Evolutionary conservation across 2,888 invertebrate species (phyloP).

Genomic region (Loripinus fragilis): DNA sequence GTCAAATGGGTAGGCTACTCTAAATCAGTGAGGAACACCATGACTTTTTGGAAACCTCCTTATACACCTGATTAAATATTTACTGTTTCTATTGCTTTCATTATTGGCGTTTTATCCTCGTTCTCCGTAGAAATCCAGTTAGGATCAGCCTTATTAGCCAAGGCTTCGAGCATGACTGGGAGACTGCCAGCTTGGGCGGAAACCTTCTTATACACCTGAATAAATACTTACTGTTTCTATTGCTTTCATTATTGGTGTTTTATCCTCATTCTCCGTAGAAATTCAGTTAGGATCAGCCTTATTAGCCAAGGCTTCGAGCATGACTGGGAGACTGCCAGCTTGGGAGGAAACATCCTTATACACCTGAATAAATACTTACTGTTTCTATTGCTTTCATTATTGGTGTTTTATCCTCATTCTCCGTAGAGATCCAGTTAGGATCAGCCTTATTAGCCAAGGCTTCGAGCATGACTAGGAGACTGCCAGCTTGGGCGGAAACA

Average conservation of each 20-base stretch:
- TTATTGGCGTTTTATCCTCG: conserved; percentile 89
- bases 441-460: conserved; percentile 94
- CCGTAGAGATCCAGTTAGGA: conserved; percentile 89
- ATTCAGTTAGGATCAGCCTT: conserved; percentile 92
- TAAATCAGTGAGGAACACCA: too few species aligned
- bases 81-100: conserved; percentile 94
- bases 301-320: conserved; percentile 94
- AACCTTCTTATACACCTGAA: too few species aligned
- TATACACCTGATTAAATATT: conserved; percentile 78
- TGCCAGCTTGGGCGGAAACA: conserved; percentile 95
- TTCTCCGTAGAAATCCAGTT: conserved; percentile 90
- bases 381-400: conserved; percentile 94
- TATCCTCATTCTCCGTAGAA: conserved; percentile 88
- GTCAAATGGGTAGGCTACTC: too few species aligned
- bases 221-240: conserved; percentile 92
- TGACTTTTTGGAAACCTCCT: too few species aligned
- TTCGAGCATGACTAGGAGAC: conserved; percentile 95
- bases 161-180: conserved; percentile 94
- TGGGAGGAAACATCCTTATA: too few species aligned
- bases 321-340: conserved; percentile 94
- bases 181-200: conserved; percentile 95
- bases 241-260: conserved; percentile 92
- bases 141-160: conserved; percentile 93
- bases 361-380: conserved; percentile 85
- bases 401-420: conserved; percentile 89